Evolutionary conservation across 2,797 vertebrate species (phyloP).

Genomic region (Rhinella marina): DNA sequence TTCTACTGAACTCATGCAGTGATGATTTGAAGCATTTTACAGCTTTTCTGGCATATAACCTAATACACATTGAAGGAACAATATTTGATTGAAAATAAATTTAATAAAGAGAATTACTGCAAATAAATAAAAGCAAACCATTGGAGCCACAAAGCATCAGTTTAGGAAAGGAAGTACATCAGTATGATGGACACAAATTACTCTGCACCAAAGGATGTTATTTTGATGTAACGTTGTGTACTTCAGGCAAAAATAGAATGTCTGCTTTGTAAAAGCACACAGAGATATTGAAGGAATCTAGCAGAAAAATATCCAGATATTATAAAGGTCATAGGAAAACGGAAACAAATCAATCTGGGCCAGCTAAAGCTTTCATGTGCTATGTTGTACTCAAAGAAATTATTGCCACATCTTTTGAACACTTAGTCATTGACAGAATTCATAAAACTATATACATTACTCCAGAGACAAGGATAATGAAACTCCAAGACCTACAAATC

Average conservation of each 20-base stretch:
- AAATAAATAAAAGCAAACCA: background rate
- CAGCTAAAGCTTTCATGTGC: constrained; percentile 19
- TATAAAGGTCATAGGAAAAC: constrained; percentile 40
- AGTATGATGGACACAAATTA: constrained; percentile 18
- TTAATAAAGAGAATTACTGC: background rate
- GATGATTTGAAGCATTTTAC: background rate
- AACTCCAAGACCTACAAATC: constrained; percentile 27
- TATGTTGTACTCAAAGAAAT: constrained; percentile 29
- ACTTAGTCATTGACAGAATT: constrained; percentile 36
- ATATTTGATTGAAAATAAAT: constrained; percentile 1
- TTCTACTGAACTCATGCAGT: too few species aligned
- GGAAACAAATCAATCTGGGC: constrained; percentile 40
- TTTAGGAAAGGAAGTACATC: background rate
- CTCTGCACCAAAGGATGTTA: background rate
- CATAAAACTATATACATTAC: constrained; percentile 39
- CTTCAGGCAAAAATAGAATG: constrained; percentile 35
- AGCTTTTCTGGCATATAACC: background rate
- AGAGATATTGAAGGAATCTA: constrained; percentile 30
- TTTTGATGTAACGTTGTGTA: constrained; percentile 26
- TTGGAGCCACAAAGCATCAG: background rate
- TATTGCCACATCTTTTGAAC: constrained; percentile 41
- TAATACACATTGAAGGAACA: background rate
- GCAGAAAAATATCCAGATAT: constrained; percentile 26
- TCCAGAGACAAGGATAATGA: constrained; percentile 32
- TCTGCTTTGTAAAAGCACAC: constrained; percentile 22